phyloP scores from a whole-genome alignment of 2,797 vertebrate species.

The Vipera ursinii region DNA sequence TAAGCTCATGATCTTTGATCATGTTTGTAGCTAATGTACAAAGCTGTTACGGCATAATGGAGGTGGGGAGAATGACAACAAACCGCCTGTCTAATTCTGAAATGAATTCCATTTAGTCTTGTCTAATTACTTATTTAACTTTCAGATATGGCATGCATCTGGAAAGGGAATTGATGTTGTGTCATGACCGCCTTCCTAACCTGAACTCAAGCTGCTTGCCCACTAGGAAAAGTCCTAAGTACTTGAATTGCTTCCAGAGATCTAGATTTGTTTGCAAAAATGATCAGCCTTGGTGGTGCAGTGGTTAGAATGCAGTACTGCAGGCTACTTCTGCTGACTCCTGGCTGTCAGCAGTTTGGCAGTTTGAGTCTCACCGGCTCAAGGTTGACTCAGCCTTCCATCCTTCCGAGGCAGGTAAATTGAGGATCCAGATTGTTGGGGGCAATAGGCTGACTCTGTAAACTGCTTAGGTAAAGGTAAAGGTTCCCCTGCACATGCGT shows the following conservation, averaged over 20 bases:
- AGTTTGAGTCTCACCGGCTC: no score
- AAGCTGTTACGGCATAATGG: constrained; percentile 13
- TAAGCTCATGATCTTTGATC: constrained; percentile 24
- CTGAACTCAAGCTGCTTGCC: constrained; percentile 5
- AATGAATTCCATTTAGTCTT: constrained; percentile 26
- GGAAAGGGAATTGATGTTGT: constrained; percentile 14
- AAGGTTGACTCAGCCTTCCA: no score
- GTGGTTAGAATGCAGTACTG: no score
- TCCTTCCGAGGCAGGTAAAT: no score
- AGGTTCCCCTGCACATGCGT: no score
- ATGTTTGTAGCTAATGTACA: constrained; percentile 28
- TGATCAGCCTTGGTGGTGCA: no score
- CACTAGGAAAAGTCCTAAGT: background rate
- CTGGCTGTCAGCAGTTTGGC: no score
- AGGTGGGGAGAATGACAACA: background rate
- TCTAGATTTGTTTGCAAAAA: constrained; percentile 9
- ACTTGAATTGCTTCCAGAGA: background rate
- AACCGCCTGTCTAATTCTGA: constrained; percentile 15
- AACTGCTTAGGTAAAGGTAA: no score
- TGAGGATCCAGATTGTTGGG: no score
- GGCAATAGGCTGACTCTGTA: no score
- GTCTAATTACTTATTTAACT: constrained; percentile 37
- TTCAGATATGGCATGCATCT: background rate
- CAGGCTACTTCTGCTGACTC: no score
- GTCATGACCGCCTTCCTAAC: constrained; percentile 5